A percentile compares a stretch with the other conserved stretches of the same genome.
Conservation (phyloP, 1,140 invertebrate species). For the Listronotus bonariensis region DNA sequence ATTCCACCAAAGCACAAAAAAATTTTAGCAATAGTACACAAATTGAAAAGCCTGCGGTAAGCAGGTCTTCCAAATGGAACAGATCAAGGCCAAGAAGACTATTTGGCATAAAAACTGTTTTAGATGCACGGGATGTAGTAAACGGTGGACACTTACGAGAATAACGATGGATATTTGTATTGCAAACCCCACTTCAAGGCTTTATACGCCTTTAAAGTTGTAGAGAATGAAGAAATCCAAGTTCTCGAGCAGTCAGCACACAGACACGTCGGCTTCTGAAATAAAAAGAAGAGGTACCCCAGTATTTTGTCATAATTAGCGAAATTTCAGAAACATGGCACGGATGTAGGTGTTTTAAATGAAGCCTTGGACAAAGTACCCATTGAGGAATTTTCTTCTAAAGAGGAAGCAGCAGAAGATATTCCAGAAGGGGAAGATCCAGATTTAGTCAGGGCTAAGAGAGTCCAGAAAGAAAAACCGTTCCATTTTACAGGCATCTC, state of each 20-base stretch:
- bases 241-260: too few species aligned
- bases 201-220: constrained; percentile 88
- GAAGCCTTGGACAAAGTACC: constrained; percentile 75
- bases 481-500: constrained; percentile 83
- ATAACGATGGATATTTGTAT: constrained; percentile 84
- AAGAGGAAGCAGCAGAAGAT: constrained; percentile 64
- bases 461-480: constrained; percentile 68
- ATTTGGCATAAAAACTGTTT: constrained; percentile 93
- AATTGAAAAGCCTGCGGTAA: constrained; percentile 83
- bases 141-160: constrained; percentile 88
- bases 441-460: too few species aligned
- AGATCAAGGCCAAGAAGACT: constrained; percentile 83
- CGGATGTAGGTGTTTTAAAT: too few species aligned
- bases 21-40: constrained; percentile 68
- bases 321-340: too few species aligned
- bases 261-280: too few species aligned
- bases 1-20: constrained; percentile 69
- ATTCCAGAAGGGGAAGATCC: too few species aligned
- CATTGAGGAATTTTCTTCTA: constrained; percentile 65
- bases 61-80: constrained; percentile 92
- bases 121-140: constrained; percentile 85
- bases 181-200: constrained; percentile 94
- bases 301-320: too few species aligned
- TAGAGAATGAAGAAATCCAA: constrained; percentile 75
- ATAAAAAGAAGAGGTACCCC: too few species aligned